A percentile compares a stretch with the other conserved stretches of the same genome.
These are phyloP conservation scores for Drosophila prosaltans DNA, from an alignment of 1,140 invertebrate species.

Conservation along the genomic window DNA sequence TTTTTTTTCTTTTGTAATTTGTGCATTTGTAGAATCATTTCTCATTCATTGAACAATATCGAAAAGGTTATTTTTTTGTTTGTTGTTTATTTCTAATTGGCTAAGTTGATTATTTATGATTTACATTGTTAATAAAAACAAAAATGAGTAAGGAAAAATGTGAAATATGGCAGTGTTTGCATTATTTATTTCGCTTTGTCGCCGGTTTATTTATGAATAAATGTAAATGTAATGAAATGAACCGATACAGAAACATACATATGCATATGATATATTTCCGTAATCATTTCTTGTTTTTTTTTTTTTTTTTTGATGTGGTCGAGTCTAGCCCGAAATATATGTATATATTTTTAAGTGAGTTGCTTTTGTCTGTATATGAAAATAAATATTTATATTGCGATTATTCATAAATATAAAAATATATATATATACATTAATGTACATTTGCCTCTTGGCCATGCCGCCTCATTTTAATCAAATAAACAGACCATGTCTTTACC, in stretches of 20 bases:
- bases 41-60: conserved; percentile 17
- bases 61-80: conserved; percentile 17
- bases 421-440: conserved; percentile 35
- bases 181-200: conserved; percentile 60
- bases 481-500: conserved; percentile 23
- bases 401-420: conserved; percentile 41
- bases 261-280: conserved; percentile 18
- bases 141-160: conserved; percentile 22
- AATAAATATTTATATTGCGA: conserved; percentile 59
- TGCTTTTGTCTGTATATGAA: conserved; percentile 6
- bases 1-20: conserved; percentile 24
- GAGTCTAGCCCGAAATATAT: conserved; percentile 46
- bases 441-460: conserved; percentile 32
- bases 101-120: conserved; percentile 61
- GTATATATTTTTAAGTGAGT: conserved; percentile 22
- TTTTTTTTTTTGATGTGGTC: conserved; percentile 35
- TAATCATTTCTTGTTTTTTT: neutral
- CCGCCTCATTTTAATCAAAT: conserved; percentile 22
- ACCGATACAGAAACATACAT: conserved; percentile 33
- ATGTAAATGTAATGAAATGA: conserved; percentile 26
- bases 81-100: conserved; percentile 58
- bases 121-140: conserved; percentile 39
- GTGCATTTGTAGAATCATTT: conserved; percentile 30
- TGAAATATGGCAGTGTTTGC: conserved; percentile 23
- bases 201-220: conserved; percentile 64